Percentiles rank a stretch among this genome's conserved stretches.
Conservation (phyloP, 1,140 invertebrate species). For the Dendrolimus punctatus region DNA sequence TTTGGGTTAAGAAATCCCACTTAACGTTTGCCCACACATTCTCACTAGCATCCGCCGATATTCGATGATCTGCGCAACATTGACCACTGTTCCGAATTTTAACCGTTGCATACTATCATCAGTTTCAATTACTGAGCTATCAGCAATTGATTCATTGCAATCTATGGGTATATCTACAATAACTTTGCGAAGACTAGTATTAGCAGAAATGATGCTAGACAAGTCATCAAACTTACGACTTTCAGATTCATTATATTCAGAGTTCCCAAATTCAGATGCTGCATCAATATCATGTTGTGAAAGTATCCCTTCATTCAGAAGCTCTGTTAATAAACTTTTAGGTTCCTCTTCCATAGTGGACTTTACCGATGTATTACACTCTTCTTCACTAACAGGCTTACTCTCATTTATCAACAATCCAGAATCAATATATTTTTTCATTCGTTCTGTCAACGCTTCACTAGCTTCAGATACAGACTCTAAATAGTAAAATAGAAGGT, state of each 20-base stretch:
- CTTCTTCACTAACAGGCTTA: conserved; percentile 24
- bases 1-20: conserved; percentile 63
- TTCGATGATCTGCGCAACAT: conserved; percentile 61
- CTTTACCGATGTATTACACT: conserved; percentile 19
- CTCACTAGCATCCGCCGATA: conserved; percentile 55
- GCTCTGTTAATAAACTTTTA: conserved; percentile 60
- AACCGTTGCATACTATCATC: conserved; percentile 48
- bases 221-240: conserved; percentile 49
- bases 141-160: conserved; percentile 39
- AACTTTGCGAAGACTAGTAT: conserved; percentile 41
- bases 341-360: conserved; percentile 30
- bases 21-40: conserved; percentile 67
- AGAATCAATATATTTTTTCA: conserved; percentile 66
- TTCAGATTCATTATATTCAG: conserved; percentile 38
- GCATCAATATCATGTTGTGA: conserved; percentile 58
- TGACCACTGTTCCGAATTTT: conserved; percentile 51
- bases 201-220: conserved; percentile 41
- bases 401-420: conserved; percentile 49
- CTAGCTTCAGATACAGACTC: conserved; percentile 67
- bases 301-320: conserved; percentile 63
- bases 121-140: conserved; percentile 40
- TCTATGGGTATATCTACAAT: conserved; percentile 54
- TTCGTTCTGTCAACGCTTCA: conserved; percentile 56
- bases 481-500: conserved; percentile 62
- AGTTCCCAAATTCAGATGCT: conserved; percentile 42